Conservation (phyloP, 2,113 vertebrate genomes). For the Oreotragus oreotragus region DNA sequence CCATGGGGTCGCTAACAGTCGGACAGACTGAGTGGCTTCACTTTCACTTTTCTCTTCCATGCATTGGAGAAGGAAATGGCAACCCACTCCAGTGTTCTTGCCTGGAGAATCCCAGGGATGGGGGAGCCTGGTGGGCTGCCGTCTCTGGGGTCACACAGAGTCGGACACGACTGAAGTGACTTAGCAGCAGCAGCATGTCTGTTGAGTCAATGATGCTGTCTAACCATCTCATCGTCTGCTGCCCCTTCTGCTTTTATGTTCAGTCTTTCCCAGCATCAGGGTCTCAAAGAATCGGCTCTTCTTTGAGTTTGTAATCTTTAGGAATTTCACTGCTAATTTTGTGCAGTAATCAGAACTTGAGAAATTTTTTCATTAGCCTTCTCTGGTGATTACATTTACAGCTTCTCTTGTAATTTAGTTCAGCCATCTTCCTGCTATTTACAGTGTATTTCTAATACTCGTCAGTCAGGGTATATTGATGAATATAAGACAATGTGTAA, state of each 20-base stretch:
- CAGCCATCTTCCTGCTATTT: neutral
- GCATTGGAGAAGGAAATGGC: no score
- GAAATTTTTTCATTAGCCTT: neutral
- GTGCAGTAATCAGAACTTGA: neutral
- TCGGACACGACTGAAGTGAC: no score
- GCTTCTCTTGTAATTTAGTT: neutral
- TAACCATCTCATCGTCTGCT: neutral
- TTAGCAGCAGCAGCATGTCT: no score
- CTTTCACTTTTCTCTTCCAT: no score
- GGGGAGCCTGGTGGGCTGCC: no score
- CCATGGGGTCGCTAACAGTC: no score
- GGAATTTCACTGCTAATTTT: constrained; percentile 18
- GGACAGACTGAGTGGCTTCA: no score
- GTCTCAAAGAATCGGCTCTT: neutral
- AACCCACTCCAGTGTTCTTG: no score
- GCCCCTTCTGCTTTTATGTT: neutral
- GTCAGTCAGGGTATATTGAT: neutral
- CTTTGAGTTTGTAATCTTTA: neutral
- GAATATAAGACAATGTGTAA: neutral
- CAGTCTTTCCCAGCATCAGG: neutral
- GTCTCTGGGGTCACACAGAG: no score
- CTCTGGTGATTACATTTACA: neutral
- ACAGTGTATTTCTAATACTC: neutral
- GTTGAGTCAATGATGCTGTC: neutral
- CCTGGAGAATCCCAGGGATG: no score